Evolutionary conservation across 2,113 vertebrate genomes (phyloP).

Genomic region (Bostrychus sinensis): DNA sequence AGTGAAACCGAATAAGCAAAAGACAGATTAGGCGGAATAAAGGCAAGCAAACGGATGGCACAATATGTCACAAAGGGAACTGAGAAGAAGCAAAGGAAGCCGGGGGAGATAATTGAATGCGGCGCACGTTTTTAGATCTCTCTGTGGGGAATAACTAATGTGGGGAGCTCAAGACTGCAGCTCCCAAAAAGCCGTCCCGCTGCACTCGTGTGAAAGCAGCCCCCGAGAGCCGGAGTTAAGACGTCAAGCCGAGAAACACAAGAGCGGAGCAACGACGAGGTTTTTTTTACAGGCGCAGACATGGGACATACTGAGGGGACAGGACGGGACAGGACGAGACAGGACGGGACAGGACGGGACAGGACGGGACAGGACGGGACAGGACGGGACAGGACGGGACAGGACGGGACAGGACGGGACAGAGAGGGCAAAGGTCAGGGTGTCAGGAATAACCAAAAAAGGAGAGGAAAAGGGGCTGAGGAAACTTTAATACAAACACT

Average conservation of each 20-base stretch:
- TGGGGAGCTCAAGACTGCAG: constrained; percentile 33
- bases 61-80: background rate
- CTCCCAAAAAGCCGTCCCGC: constrained; percentile 45
- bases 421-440: no score
- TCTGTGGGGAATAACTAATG: constrained; percentile 49
- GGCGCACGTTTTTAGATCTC: constrained; percentile 40
- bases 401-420: no score
- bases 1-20: background rate
- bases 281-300: constrained; percentile 26
- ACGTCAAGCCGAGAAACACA: constrained; percentile 47
- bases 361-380: no score
- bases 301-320: constrained; percentile 17
- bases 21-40: constrained; percentile 3
- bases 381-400: no score
- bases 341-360: no score
- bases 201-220: constrained; percentile 41
- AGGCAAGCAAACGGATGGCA: constrained; percentile 5
- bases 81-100: constrained; percentile 3
- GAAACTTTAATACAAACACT: no score
- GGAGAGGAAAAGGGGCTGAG: no score
- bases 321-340: no score
- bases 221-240: constrained; percentile 37
- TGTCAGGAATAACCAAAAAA: background rate
- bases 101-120: constrained; percentile 38
- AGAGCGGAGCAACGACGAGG: constrained; percentile 12